Percentiles rank a stretch among this genome's conserved stretches.
phyloP scores from a whole-genome alignment of 2,113 vertebrate species.

The Kryptolebias marmoratus region DNA sequence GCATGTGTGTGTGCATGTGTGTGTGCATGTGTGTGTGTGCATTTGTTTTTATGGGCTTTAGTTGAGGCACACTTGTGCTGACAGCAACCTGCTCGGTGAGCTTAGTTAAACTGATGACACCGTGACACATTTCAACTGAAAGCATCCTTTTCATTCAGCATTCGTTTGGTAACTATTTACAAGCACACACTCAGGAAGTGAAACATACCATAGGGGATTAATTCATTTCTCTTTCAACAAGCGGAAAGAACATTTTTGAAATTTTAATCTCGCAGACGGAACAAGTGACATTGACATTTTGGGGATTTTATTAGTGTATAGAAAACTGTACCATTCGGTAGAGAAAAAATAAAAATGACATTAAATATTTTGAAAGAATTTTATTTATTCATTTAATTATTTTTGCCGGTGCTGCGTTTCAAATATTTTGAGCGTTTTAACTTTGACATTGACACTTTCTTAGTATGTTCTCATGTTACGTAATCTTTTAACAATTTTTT shows the following conservation, averaged over 20 bases:
- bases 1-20: conserved; percentile 22
- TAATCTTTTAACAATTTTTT: too few relatives aligned
- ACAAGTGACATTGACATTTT: background rate
- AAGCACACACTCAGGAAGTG: conserved; percentile 51
- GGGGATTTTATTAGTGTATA: background rate
- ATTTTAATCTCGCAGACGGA: background rate
- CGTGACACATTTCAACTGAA: conserved; percentile 71
- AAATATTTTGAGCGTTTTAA: too few relatives aligned
- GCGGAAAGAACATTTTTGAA: background rate
- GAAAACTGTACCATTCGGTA: too few relatives aligned
- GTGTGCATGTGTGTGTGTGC: conserved; percentile 17
- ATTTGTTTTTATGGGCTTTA: conserved; percentile 35
- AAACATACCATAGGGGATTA: conserved; percentile 32
- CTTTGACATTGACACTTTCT: too few relatives aligned
- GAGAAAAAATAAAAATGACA: background rate
- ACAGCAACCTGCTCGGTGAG: conserved; percentile 77
- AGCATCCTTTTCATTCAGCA: conserved; percentile 72
- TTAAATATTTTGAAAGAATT: background rate
- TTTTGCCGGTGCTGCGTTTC: background rate
- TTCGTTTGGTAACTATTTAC: conserved; percentile 61
- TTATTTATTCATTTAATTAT: background rate
- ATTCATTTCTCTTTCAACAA: conserved; percentile 10
- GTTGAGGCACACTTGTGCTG: conserved; percentile 54
- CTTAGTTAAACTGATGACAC: conserved; percentile 62
- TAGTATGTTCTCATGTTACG: too few relatives aligned